Conservation (phyloP, 2,113 vertebrate genomes). For the Porphyrio hochstetteri region DNA sequence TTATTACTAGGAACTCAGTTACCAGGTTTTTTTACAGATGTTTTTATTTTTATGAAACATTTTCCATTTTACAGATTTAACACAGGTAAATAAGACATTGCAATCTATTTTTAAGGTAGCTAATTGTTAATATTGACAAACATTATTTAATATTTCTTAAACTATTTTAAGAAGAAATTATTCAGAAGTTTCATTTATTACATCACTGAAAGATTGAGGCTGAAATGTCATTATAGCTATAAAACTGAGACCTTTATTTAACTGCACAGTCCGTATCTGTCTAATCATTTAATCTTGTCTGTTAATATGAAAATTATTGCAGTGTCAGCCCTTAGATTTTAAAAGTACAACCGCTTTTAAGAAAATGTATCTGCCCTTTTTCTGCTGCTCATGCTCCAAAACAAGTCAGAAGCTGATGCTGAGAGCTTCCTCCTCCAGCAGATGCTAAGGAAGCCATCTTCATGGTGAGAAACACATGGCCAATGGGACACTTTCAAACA, state of each 20-base stretch:
- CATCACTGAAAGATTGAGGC: background rate
- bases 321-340: background rate
- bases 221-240: background rate
- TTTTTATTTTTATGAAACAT: background rate
- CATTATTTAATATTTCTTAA: background rate
- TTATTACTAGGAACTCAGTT: background rate
- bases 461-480: background rate
- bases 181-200: background rate
- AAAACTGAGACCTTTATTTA: background rate
- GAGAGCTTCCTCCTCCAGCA: background rate
- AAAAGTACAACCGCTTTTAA: background rate
- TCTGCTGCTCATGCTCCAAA: rapidly evolving
- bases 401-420: background rate
- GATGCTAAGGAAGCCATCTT: background rate
- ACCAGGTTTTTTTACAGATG: background rate
- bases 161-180: background rate
- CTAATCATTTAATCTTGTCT: background rate
- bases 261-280: background rate
- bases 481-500: rapidly evolving
- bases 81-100: background rate
- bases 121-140: background rate
- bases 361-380: background rate
- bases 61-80: background rate
- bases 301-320: background rate
- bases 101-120: background rate